Conservation (phyloP, 2,797 vertebrate species). For the Clarias platycephalus region DNA sequence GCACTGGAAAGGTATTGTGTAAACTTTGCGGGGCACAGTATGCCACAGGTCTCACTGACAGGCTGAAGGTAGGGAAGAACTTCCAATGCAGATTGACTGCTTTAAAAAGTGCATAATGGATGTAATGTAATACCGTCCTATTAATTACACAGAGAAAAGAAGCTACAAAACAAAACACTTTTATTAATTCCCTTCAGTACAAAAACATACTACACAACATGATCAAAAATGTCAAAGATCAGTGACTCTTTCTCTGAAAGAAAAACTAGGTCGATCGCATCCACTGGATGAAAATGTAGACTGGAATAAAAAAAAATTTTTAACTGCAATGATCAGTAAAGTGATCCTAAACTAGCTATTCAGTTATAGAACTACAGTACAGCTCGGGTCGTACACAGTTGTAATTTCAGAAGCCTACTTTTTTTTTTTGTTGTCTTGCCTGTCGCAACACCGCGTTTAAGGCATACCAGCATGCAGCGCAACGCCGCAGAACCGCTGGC, state of each 20-base stretch:
- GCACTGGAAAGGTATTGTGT: constrained; percentile 73
- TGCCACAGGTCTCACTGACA: constrained; percentile 56
- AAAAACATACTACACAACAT: constrained; percentile 10
- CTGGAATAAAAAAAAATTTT: background rate
- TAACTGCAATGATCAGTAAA: background rate
- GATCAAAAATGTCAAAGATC: constrained; percentile 2
- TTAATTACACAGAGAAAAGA: background rate
- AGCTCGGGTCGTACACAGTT: constrained; percentile 38
- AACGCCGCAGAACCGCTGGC: constrained; percentile 56
- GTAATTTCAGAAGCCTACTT: constrained; percentile 65
- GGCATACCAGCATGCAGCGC: constrained; percentile 52
- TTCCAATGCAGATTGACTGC: background rate
- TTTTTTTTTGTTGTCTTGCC: constrained; percentile 45
- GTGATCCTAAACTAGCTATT: constrained; percentile 13
- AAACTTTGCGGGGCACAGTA: constrained; percentile 69
- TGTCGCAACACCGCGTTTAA: constrained; percentile 57
- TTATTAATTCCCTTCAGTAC: constrained; percentile 34
- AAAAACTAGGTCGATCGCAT: constrained; percentile 49
- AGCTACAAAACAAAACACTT: background rate
- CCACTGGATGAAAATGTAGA: constrained; percentile 52
- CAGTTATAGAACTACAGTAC: constrained; percentile 14
- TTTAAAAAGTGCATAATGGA: constrained; percentile 24
- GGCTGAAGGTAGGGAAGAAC: constrained; percentile 41
- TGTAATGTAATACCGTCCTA: background rate
- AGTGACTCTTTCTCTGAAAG: constrained; percentile 60